phyloP scores from a whole-genome alignment of 2,797 vertebrate species.

The Thamnophis elegans region DNA sequence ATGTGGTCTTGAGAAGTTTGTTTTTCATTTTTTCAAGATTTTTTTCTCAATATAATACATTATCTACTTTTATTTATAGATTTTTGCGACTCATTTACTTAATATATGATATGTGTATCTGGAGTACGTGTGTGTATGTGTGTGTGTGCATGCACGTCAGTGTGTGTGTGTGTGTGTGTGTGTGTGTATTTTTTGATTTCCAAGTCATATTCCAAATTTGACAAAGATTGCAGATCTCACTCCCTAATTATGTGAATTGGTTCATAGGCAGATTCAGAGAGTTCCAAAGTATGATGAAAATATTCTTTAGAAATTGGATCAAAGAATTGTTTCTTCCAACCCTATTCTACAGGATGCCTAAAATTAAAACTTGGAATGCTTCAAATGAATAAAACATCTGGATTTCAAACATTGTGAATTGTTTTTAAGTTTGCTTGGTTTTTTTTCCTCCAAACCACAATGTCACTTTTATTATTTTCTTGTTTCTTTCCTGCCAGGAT shows the following conservation, averaged over 20 bases:
- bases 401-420: not conserved
- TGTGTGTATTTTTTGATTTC: not conserved
- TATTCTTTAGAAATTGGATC: not conserved
- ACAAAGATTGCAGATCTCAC: not conserved
- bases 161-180: not conserved
- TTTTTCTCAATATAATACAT: not conserved
- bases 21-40: not conserved
- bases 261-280: not conserved
- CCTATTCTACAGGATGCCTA: not conserved
- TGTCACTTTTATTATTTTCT: not conserved
- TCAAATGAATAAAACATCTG: not conserved
- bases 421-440: not conserved
- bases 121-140: not conserved
- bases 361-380: slow-evolving; percentile 12
- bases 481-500: not conserved
- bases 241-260: not conserved
- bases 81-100: not conserved
- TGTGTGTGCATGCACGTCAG: too few species aligned
- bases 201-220: not conserved
- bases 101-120: not conserved
- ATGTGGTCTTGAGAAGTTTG: not conserved
- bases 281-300: not conserved
- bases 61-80: not conserved
- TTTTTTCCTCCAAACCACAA: not conserved
- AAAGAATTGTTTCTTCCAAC: not conserved